Conservation (phyloP, 2,113 vertebrate species). For the Crocuta crocuta region DNA sequence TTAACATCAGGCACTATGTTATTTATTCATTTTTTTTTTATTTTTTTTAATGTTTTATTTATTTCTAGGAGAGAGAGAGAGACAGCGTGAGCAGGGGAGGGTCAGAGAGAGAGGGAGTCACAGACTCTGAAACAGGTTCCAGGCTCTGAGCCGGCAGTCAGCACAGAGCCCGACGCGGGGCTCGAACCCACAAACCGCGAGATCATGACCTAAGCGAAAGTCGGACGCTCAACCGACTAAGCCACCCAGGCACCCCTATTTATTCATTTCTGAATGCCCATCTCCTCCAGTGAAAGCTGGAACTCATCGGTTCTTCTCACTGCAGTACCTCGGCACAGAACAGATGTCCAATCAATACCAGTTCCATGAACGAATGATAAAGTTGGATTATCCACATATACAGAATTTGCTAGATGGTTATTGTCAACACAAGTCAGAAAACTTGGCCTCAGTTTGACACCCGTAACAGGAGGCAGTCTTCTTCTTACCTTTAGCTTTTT, state of each 20-base stretch:
- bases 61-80: too few relatives aligned
- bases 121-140: too few relatives aligned
- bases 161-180: too few relatives aligned
- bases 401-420: neutral
- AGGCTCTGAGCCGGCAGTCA: too few relatives aligned
- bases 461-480: neutral
- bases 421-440: neutral
- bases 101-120: too few relatives aligned
- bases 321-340: neutral
- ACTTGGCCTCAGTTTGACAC: neutral
- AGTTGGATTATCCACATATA: neutral
- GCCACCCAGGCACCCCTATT: too few relatives aligned
- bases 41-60: too few relatives aligned
- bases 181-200: too few relatives aligned
- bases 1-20: neutral
- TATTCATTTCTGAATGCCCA: neutral
- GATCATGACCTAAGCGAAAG: too few relatives aligned
- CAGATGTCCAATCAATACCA: neutral
- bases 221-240: too few relatives aligned
- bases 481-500: slow-evolving; percentile 83
- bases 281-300: neutral
- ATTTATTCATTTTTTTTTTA: too few relatives aligned
- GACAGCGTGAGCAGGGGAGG: too few relatives aligned
- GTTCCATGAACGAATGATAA: slow-evolving; percentile 1
- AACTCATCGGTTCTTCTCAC: neutral